These are phyloP conservation scores for Odobenus rosmarus DNA, from an alignment of 2,113 vertebrate genomes.

Conservation along the genomic window DNA sequence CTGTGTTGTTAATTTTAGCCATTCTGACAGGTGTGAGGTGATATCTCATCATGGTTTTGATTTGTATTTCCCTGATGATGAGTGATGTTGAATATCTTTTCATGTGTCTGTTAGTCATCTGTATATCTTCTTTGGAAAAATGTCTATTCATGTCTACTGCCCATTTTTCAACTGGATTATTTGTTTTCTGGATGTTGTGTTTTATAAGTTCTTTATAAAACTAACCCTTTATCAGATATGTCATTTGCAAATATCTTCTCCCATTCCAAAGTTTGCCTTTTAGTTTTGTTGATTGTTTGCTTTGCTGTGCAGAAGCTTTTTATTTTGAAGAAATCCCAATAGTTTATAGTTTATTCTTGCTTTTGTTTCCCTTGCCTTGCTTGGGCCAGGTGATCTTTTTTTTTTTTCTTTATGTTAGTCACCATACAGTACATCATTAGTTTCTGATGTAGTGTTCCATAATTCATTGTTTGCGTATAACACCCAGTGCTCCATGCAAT, in stretches of 20 bases:
- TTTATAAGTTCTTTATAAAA: background rate
- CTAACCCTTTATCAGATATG: background rate
- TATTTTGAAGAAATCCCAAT: background rate
- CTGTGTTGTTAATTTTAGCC: background rate
- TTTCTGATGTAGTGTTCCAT: too few species aligned
- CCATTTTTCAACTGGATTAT: background rate
- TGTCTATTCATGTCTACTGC: background rate
- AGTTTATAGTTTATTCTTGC: background rate
- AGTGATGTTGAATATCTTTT: background rate
- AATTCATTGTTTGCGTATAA: too few species aligned
- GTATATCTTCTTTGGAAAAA: background rate
- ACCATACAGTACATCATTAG: too few species aligned
- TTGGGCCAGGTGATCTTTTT: background rate
- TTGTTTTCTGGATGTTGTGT: background rate
- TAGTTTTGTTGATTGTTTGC: background rate
- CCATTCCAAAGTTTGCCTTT: background rate
- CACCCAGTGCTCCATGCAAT: too few species aligned
- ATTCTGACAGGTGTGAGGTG: background rate
- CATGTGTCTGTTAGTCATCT: background rate
- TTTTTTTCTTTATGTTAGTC: too few species aligned
- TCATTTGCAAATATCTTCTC: background rate
- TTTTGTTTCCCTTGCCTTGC: background rate
- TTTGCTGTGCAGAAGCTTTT: background rate
- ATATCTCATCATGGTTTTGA: background rate
- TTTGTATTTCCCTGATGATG: background rate